Conservation (phyloP, 1,140 invertebrate genomes). For the Oreohelix idahoensis region DNA sequence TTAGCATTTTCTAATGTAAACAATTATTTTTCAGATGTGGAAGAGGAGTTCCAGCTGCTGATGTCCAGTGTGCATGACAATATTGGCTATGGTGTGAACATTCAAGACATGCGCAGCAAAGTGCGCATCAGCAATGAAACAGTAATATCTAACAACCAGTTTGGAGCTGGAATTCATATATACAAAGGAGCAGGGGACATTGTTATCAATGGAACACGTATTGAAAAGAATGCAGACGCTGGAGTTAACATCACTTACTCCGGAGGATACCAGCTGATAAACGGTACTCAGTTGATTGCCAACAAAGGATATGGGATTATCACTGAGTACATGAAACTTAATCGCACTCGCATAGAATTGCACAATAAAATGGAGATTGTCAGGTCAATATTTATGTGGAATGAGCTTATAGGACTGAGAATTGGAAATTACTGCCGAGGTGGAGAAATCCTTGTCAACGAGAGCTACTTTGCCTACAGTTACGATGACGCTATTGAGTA, state of each 20-base stretch:
- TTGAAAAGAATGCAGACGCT: conserved; percentile 61
- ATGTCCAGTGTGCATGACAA: conserved; percentile 67
- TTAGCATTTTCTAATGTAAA: background rate
- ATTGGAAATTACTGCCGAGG: conserved; percentile 70
- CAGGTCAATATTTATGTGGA: conserved; percentile 55
- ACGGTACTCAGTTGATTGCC: conserved; percentile 80
- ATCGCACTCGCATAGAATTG: conserved; percentile 61
- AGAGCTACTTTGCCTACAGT: conserved; percentile 64
- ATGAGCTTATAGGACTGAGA: conserved; percentile 68
- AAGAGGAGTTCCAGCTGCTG: conserved; percentile 63
- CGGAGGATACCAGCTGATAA: conserved; percentile 91
- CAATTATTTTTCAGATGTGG: conserved; percentile 39
- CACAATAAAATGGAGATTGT: conserved; percentile 63
- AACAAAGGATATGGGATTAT: conserved; percentile 70
- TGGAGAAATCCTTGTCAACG: conserved; percentile 65
- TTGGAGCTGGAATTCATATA: conserved; percentile 68
- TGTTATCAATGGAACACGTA: conserved; percentile 63
- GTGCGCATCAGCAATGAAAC: conserved; percentile 62
- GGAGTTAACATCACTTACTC: conserved; percentile 88
- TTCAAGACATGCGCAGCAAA: conserved; percentile 70
- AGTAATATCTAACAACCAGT: conserved; percentile 63
- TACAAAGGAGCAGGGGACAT: conserved; percentile 70
- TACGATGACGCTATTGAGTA: conserved; percentile 68
- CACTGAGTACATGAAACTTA: conserved; percentile 62
- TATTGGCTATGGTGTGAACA: conserved; percentile 68